phyloP scores from a whole-genome alignment of 2,113 vertebrate species.

The Calypte anna region DNA sequence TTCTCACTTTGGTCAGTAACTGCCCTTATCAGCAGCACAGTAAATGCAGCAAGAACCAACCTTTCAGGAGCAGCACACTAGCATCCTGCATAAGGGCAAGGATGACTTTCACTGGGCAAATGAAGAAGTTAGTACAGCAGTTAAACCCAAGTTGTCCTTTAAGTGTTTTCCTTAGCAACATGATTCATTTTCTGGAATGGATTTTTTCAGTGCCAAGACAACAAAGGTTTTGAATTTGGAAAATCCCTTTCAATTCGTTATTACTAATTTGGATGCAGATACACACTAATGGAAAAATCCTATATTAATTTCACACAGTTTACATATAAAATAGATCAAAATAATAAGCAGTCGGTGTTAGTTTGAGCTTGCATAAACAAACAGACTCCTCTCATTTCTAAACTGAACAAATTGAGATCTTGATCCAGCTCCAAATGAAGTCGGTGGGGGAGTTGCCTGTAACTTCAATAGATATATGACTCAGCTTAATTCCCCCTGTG shows the following conservation, averaged over 20 bases:
- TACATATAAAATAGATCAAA: neutral
- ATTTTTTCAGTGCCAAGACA: neutral
- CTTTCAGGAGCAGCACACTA: neutral
- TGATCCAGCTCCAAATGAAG: neutral
- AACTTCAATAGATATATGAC: neutral
- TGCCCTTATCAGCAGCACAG: neutral
- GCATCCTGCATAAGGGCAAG: neutral
- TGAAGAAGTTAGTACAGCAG: neutral
- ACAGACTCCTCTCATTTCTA: neutral
- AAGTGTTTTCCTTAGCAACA: neutral
- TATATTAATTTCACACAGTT: neutral
- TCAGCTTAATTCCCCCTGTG: neutral
- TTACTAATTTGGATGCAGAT: neutral
- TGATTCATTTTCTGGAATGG: neutral
- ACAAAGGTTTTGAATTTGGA: conserved; percentile 6
- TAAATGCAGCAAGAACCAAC: neutral
- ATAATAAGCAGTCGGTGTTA: neutral
- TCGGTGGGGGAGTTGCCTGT: neutral
- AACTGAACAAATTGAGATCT: neutral
- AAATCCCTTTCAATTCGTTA: neutral
- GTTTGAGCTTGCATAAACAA: neutral
- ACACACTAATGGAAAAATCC: neutral
- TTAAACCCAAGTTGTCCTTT: neutral
- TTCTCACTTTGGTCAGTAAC: neutral
- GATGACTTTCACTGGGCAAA: neutral